phyloP scores from a whole-genome alignment of 2,797 vertebrate species.

The Onychomys leucogaster region DNA sequence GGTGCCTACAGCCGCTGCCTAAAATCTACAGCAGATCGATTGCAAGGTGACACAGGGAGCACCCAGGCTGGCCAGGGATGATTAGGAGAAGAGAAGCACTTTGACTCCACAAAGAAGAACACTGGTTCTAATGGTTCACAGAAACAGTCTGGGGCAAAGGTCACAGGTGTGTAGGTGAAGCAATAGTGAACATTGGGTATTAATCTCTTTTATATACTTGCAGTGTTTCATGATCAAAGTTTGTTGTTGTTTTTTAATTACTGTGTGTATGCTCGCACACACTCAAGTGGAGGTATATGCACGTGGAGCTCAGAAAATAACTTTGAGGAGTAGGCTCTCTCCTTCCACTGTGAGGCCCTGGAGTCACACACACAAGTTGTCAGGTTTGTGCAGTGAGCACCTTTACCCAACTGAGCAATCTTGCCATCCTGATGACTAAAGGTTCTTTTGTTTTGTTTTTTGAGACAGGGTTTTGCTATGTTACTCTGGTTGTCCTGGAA shows the following conservation, averaged over 20 bases:
- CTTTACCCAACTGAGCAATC: background rate
- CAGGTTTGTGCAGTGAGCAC: background rate
- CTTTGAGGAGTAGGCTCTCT: background rate
- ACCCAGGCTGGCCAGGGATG: fast-evolving
- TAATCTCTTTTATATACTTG: background rate
- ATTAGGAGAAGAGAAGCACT: background rate
- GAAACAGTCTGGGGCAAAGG: background rate
- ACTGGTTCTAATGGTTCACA: background rate
- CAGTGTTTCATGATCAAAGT: background rate
- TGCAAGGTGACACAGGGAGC: background rate
- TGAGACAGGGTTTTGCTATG: background rate
- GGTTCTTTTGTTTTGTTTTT: background rate
- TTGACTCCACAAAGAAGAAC: background rate
- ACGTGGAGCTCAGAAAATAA: background rate
- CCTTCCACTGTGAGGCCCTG: too few relatives aligned
- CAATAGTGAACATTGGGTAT: background rate
- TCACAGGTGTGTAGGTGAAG: background rate
- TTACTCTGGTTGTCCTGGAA: background rate
- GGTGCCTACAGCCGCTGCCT: background rate
- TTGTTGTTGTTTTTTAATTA: background rate
- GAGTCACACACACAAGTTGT: background rate
- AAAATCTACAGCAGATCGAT: fast-evolving
- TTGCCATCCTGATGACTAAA: background rate
- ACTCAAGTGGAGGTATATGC: background rate
- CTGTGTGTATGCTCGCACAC: background rate